phyloP scores from a whole-genome alignment of 2,888 invertebrate species.

The Troglohyphantes excavatus region DNA sequence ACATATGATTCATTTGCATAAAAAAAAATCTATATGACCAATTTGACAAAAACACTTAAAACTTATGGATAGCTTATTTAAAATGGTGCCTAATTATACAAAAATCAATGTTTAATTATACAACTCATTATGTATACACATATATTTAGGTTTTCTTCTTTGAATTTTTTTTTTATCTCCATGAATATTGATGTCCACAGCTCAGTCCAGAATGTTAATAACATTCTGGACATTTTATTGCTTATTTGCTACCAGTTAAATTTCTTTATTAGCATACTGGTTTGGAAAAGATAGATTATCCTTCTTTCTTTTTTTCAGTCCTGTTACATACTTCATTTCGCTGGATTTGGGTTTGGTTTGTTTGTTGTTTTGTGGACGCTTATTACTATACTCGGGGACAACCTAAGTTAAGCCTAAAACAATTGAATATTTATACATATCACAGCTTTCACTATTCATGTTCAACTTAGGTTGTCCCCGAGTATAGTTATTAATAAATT shows the following conservation, averaged over 20 bases:
- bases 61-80: neutral
- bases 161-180: neutral
- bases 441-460: no score
- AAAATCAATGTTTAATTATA: neutral
- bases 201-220: neutral
- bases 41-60: neutral
- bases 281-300: neutral
- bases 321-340: no score
- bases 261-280: neutral
- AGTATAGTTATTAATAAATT: no score
- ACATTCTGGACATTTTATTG: neutral
- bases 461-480: no score
- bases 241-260: neutral
- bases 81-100: neutral
- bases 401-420: no score
- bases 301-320: neutral
- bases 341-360: no score
- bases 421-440: no score
- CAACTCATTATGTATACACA: neutral
- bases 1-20: neutral
- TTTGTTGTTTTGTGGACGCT: no score
- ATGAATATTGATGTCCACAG: neutral
- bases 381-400: no score
- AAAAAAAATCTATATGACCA: neutral
- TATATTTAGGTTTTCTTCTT: neutral